These are phyloP conservation scores for Tetramorium bicarinatum DNA, from an alignment of 2,888 invertebrate species.

Conservation along the genomic window DNA sequence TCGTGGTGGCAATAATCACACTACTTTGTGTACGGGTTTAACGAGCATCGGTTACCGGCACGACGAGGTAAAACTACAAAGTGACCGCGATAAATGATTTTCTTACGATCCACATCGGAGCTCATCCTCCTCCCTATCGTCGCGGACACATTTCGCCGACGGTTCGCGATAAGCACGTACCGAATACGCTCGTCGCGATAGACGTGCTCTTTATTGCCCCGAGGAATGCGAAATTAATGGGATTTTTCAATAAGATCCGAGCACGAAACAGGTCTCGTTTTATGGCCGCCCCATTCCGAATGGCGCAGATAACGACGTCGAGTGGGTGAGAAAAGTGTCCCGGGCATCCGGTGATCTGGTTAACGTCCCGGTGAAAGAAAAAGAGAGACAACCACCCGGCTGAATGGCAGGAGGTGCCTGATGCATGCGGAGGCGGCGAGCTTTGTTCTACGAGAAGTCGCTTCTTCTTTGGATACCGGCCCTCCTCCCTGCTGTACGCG, in stretches of 20 bases:
- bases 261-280: slow-evolving; percentile 61
- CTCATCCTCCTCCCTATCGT: neutral
- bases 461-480: slow-evolving; percentile 52
- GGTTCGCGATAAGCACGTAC: slow-evolving; percentile 31
- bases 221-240: slow-evolving; percentile 66
- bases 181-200: slow-evolving; percentile 27
- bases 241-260: slow-evolving; percentile 64
- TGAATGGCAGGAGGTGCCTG: slow-evolving; percentile 24
- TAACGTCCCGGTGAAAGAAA: slow-evolving; percentile 76
- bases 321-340: slow-evolving; percentile 83
- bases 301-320: slow-evolving; percentile 70
- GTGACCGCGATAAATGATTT: slow-evolving; percentile 66
- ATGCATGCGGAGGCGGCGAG: slow-evolving; percentile 65
- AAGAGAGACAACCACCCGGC: slow-evolving; percentile 11
- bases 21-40: slow-evolving; percentile 40
- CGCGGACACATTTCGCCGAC: neutral
- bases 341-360: slow-evolving; percentile 85
- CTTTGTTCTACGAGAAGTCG: slow-evolving; percentile 70
- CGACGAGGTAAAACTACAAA: slow-evolving; percentile 45
- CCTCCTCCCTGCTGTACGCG: neutral
- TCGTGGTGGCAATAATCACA: slow-evolving; percentile 52
- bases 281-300: slow-evolving; percentile 55
- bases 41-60: slow-evolving; percentile 47
- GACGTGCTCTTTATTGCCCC: slow-evolving; percentile 44
- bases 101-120: slow-evolving; percentile 25